These are phyloP conservation scores for Campoplex capitator DNA, from an alignment of 2,888 invertebrate genomes.

Conservation along the genomic window DNA sequence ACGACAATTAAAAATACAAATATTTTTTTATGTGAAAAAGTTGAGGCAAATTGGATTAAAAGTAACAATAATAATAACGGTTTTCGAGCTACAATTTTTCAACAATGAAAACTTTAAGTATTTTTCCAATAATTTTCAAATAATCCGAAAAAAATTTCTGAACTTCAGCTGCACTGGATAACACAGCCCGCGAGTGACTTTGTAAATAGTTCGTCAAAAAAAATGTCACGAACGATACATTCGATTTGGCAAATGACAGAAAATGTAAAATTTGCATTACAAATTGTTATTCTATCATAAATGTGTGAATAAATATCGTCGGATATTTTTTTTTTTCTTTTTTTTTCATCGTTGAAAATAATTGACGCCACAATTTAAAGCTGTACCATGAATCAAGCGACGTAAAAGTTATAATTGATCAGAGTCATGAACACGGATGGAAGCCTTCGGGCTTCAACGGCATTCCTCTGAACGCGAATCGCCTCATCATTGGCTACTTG, in stretches of 20 bases:
- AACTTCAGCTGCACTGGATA: too few species aligned
- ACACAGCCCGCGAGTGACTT: too few species aligned
- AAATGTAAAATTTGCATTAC: neutral
- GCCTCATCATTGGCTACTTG: neutral
- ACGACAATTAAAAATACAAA: neutral
- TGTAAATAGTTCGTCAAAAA: neutral
- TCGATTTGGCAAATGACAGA: neutral
- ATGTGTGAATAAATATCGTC: neutral
- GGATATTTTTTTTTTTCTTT: neutral
- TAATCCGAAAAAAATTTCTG: neutral
- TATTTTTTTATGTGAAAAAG: neutral
- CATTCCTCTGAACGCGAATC: neutral
- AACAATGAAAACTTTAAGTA: neutral
- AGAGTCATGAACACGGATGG: neutral
- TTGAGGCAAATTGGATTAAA: neutral
- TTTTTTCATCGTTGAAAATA: neutral
- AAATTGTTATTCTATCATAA: neutral
- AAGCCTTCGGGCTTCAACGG: neutral
- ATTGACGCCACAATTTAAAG: neutral
- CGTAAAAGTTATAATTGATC: slow-evolving; percentile 3
- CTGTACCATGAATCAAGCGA: neutral
- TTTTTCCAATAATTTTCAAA: neutral
- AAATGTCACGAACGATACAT: neutral
- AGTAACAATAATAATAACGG: neutral
- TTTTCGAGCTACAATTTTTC: neutral